Percentiles rank a stretch among this genome's conserved stretches.
These are phyloP conservation scores for Tinamus guttatus DNA, from an alignment of 2,113 vertebrate species.

Conservation along the genomic window DNA sequence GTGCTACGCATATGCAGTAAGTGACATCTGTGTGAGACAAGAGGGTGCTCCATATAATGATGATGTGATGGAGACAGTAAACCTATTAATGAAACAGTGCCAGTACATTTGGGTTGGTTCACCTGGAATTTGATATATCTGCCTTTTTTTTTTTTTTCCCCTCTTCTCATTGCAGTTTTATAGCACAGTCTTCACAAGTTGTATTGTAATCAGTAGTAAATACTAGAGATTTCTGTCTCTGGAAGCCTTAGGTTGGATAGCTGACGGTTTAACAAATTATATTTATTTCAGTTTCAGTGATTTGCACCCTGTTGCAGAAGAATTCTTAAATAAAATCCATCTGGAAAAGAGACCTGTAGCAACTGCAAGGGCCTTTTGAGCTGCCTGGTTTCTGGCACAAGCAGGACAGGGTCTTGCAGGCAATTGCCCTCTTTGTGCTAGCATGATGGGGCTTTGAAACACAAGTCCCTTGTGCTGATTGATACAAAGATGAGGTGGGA, in stretches of 20 bases:
- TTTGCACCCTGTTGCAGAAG: neutral
- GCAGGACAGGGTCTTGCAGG: neutral
- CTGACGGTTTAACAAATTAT: no score
- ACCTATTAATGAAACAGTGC: neutral
- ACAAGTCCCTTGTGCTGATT: accelerated
- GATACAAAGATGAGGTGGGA: neutral
- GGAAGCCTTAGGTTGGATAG: neutral
- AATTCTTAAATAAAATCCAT: neutral
- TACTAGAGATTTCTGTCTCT: neutral
- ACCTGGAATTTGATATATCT: neutral
- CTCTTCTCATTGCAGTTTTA: neutral
- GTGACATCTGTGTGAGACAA: neutral
- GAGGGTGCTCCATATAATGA: neutral
- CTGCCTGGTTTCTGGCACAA: neutral
- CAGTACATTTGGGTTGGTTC: neutral
- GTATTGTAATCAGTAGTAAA: neutral
- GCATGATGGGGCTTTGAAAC: neutral
- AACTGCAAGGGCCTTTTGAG: neutral
- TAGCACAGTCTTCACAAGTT: accelerated
- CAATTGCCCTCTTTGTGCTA: neutral
- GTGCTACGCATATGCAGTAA: accelerated
- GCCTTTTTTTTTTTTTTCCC: no score
- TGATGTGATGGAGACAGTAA: neutral
- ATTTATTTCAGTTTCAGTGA: neutral
- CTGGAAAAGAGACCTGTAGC: neutral